A percentile compares a stretch with the other conserved stretches of the same genome.
Evolutionary conservation across 2,113 vertebrate genomes (phyloP).

Genomic region (Pomatostomus ruficeps): DNA sequence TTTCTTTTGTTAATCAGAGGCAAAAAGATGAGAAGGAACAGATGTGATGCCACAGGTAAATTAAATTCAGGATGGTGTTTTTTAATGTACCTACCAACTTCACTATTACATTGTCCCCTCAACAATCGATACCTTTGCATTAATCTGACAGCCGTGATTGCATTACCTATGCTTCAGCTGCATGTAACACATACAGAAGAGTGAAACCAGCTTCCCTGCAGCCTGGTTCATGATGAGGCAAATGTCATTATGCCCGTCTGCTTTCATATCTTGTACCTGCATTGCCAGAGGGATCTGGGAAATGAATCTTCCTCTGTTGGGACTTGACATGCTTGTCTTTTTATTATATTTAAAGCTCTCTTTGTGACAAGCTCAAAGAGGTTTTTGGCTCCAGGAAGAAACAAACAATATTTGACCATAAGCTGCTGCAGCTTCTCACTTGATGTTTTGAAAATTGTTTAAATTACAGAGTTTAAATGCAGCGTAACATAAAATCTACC

Average conservation of each 20-base stretch:
- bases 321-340: slow-evolving; percentile 47
- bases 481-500: background rate
- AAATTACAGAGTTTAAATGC: background rate
- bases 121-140: slow-evolving; percentile 68
- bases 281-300: slow-evolving; percentile 61
- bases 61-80: slow-evolving; percentile 50
- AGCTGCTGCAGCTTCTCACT: background rate
- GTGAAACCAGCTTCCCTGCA: slow-evolving; percentile 55
- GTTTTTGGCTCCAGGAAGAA: background rate
- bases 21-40: slow-evolving; percentile 38
- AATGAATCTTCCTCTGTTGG: slow-evolving; percentile 55
- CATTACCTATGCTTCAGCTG: slow-evolving; percentile 67
- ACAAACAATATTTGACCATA: background rate
- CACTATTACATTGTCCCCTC: slow-evolving; percentile 31
- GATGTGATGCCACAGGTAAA: slow-evolving; percentile 32
- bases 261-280: slow-evolving; percentile 69
- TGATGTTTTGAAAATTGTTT: background rate
- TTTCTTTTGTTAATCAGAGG: slow-evolving; percentile 15
- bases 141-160: slow-evolving; percentile 73
- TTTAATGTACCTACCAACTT: slow-evolving; percentile 54
- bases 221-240: slow-evolving; percentile 61
- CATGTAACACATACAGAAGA: slow-evolving; percentile 61
- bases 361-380: background rate
- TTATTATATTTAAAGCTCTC: slow-evolving; percentile 46
- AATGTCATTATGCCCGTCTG: slow-evolving; percentile 73